Evolutionary conservation across 2,888 invertebrate species (phyloP), one percentile per base, ranked within the genome.

Genomic region (Drosophila leonis): DNA sequence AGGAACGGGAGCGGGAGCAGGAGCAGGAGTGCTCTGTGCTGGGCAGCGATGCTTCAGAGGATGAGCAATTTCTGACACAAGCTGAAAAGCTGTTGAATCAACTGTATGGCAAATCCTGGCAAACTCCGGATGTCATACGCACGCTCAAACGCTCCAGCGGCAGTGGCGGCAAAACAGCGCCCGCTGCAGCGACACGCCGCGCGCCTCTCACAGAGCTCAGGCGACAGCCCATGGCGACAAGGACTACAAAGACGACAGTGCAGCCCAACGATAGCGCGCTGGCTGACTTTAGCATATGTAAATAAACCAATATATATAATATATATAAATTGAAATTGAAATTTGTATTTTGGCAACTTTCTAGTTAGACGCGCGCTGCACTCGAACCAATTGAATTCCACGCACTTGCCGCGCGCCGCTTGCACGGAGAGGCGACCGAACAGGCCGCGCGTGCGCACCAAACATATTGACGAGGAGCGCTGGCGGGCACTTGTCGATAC

Each of bases 71-170:
- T 35, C 70, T 92, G 37, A 80, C 82, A 0, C 79, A 87, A 4
- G 91, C 92, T 0, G 89, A 93, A 64, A 78, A 86, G 51, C 57
- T 93, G 9, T 68, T 93, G 5, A 91, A 88, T 52, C 78, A 93
- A 70, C 52, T 93, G 0, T 93, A 93, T 62, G 93, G 93, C 3
- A 85, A 91, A 44, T 62, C 88, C 3, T 93, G 93, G 93, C 90
- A 92, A 73, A 93, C 93, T 0, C 93, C 93, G 0, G 92, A 92
- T 46, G 84, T 92, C 1, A 88, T 93, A 31, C 88, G 88, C 35
- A 90, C 90, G 0, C 73, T 92, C 0, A 92, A 91, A 46, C 90
- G 85, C 6, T 78, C 77, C 29, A 81, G 78, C 55, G 80, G 78
- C 37, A 81, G 75, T 37, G 75, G 75, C 7, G 70, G 56, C n/a